Evolutionary conservation across 2,888 invertebrate genomes (phyloP).

Genomic region (Ptychoptera albimana): DNA sequence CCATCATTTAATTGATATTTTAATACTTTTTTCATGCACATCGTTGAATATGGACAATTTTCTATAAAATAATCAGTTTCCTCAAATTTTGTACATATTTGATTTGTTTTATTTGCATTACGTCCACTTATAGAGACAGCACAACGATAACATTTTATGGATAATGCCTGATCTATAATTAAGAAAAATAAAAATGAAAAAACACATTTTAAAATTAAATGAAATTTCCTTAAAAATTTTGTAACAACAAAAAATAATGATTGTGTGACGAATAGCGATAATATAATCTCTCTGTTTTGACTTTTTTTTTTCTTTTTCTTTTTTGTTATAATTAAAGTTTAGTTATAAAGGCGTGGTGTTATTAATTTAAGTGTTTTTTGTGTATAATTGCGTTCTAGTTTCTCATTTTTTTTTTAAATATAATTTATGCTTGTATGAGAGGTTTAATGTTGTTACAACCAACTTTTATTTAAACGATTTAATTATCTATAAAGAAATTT

Average conservation of each 20-base stretch:
- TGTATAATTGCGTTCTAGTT: too few species aligned
- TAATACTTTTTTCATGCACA: constrained; percentile 64
- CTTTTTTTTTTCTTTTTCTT: background rate
- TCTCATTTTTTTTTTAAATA: too few species aligned
- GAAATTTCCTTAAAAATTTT: too few species aligned
- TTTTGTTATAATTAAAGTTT: background rate
- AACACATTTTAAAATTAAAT: too few species aligned
- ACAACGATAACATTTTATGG: constrained; percentile 61
- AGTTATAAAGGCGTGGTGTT: background rate
- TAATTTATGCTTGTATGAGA: too few species aligned
- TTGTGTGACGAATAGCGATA: background rate
- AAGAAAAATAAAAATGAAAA: constrained; percentile 1
- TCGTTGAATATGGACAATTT: constrained; percentile 65
- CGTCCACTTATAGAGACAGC: constrained; percentile 42
- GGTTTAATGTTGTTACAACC: too few species aligned
- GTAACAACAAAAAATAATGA: too few species aligned
- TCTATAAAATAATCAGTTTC: constrained; percentile 50
- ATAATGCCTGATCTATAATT: constrained; percentile 20
- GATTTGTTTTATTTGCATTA: constrained; percentile 40
- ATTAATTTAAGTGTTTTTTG: too few species aligned
- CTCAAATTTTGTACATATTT: constrained; percentile 62
- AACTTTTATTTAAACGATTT: too few species aligned
- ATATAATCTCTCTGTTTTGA: background rate
- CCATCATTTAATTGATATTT: constrained; percentile 48
- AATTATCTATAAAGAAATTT: too few species aligned